Conservation (phyloP, 2,113 vertebrate genomes). For the Petrocephalus microphthalmus region DNA sequence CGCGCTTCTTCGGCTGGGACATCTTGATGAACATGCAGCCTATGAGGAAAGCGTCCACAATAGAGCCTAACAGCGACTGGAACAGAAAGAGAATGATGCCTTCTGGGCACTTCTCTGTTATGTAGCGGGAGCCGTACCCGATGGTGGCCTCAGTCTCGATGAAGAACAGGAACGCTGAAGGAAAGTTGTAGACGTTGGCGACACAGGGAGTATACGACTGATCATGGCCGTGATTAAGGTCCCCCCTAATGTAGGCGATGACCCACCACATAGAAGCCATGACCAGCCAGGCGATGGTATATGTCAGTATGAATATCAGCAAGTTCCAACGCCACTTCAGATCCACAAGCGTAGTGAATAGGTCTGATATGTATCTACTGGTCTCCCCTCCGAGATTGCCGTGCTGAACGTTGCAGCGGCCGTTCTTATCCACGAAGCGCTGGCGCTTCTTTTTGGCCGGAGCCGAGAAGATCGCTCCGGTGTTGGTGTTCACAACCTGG, state of each 20-base stretch:
- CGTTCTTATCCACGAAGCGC: constrained; percentile 83
- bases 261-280: constrained; percentile 90
- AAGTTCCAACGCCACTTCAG: constrained; percentile 89
- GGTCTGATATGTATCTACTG: constrained; percentile 75
- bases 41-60: constrained; percentile 82
- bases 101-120: constrained; percentile 78
- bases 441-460: constrained; percentile 70
- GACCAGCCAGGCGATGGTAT: constrained; percentile 79
- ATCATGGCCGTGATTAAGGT: constrained; percentile 65
- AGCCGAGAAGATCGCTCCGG: constrained; percentile 49
- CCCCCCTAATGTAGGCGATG: constrained; percentile 76
- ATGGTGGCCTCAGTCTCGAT: constrained; percentile 84
- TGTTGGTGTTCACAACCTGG: constrained; percentile 65
- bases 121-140: constrained; percentile 78
- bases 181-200: constrained; percentile 83
- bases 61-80: constrained; percentile 78
- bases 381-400: constrained; percentile 79
- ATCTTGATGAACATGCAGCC: constrained; percentile 91
- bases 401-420: constrained; percentile 80
- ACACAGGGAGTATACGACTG: constrained; percentile 71
- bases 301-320: constrained; percentile 78
- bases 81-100: constrained; percentile 82
- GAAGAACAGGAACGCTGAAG: constrained; percentile 81
- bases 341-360: constrained; percentile 82
- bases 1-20: constrained; percentile 85